phyloP scores from a whole-genome alignment of 2,113 vertebrate species.

The Tyto alba region DNA sequence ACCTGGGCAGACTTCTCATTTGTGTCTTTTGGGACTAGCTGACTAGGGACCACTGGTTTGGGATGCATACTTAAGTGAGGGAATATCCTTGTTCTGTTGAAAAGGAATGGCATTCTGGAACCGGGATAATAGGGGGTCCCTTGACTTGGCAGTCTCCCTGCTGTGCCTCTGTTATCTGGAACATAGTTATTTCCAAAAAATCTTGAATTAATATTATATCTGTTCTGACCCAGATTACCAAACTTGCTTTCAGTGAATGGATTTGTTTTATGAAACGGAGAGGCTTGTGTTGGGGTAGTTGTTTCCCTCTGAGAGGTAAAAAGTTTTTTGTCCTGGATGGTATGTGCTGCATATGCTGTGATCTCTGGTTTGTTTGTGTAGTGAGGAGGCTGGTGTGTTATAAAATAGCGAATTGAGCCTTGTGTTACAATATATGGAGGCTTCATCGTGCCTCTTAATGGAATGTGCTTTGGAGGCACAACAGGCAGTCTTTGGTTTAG shows the following conservation, averaged over 20 bases:
- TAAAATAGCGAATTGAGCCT: background rate
- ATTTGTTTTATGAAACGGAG: background rate
- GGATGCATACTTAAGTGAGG: background rate
- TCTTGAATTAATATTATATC: conserved; percentile 48
- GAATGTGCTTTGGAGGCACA: background rate
- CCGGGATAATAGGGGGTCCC: conserved; percentile 27
- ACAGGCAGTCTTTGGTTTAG: background rate
- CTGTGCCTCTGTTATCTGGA: conserved; percentile 55
- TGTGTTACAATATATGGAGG: background rate
- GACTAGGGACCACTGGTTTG: conserved; percentile 10
- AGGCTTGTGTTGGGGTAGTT: background rate
- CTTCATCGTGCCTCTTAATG: conserved; percentile 6
- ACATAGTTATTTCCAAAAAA: conserved; percentile 70
- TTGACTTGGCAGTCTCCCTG: conserved; percentile 19
- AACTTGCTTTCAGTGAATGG: background rate
- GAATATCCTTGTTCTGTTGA: conserved; percentile 56
- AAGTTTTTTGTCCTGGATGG: background rate
- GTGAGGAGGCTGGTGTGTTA: conserved; percentile 26
- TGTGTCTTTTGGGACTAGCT: background rate
- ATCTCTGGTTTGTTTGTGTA: conserved; percentile 61
- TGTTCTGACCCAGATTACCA: background rate
- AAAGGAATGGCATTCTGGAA: conserved; percentile 37
- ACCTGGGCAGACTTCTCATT: background rate
- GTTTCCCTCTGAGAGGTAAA: background rate
- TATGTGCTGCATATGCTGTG: conserved; percentile 41